Percentiles rank a stretch among this genome's conserved stretches.
These are phyloP conservation scores for Syrrhaptes paradoxus DNA, from an alignment of 2,113 vertebrate genomes.

Conservation along the genomic window DNA sequence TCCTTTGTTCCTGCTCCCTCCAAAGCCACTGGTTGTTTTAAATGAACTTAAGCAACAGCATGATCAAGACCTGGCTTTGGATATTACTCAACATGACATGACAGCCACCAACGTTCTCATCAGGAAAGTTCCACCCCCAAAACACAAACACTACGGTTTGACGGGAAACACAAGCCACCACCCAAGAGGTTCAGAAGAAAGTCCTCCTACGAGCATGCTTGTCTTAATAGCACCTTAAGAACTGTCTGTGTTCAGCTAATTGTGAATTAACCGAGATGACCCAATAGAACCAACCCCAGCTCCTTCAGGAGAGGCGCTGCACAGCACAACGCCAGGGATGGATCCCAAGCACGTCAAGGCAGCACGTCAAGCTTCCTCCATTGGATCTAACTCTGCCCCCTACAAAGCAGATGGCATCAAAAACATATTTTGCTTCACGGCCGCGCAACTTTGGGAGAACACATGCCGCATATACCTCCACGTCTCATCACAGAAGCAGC, in stretches of 20 bases:
- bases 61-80: background rate
- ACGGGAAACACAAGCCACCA: background rate
- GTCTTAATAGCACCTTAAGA: background rate
- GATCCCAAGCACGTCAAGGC: background rate
- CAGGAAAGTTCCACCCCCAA: background rate
- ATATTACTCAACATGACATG: background rate
- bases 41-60: background rate
- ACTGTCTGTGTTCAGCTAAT: background rate
- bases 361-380: background rate
- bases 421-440: background rate
- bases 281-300: background rate
- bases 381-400: background rate
- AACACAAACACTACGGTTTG: background rate
- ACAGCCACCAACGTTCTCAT: background rate
- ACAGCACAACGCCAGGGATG: background rate
- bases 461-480: background rate
- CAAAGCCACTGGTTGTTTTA: background rate
- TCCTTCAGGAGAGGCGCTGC: accelerated
- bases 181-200: background rate
- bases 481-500: background rate
- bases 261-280: background rate
- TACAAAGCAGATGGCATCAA: background rate
- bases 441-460: background rate
- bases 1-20: background rate
- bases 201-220: background rate